These are phyloP conservation scores for Myotis planiceps DNA, from an alignment of 2,797 vertebrate species.

Conservation along the genomic window DNA sequence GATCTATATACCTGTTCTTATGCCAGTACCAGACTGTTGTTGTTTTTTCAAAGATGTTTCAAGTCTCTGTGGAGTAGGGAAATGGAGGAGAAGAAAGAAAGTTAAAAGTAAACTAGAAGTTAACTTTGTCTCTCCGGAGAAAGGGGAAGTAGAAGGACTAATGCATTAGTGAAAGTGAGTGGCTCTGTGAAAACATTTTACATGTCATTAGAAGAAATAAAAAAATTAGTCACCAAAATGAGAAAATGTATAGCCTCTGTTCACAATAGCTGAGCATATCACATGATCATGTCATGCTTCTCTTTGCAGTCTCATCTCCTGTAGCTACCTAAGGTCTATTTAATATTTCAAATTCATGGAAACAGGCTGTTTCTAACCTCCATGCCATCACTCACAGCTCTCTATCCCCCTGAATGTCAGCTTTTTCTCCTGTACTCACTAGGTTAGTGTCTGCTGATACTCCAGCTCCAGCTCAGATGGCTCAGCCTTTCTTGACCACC, in stretches of 20 bases:
- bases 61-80: background rate
- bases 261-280: background rate
- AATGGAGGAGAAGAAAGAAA: background rate
- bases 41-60: conserved; percentile 33
- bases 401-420: background rate
- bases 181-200: background rate
- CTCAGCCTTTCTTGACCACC: too few species aligned
- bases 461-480: too few species aligned
- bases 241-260: background rate
- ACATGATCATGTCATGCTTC: background rate
- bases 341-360: background rate
- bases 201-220: background rate
- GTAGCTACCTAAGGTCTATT: background rate
- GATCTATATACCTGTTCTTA: too few species aligned
- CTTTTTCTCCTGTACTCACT: background rate
- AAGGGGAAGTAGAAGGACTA: background rate
- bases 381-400: background rate
- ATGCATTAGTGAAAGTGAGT: conserved; percentile 28
- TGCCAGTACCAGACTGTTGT: background rate
- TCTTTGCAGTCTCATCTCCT: background rate
- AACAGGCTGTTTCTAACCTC: background rate
- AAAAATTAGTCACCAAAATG: background rate
- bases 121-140: background rate
- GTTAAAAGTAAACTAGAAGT: conserved; percentile 54
- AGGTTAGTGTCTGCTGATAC: too few species aligned